These are phyloP conservation scores for Eleginops maclovinus DNA, from an alignment of 2,113 vertebrate genomes.

Conservation along the genomic window DNA sequence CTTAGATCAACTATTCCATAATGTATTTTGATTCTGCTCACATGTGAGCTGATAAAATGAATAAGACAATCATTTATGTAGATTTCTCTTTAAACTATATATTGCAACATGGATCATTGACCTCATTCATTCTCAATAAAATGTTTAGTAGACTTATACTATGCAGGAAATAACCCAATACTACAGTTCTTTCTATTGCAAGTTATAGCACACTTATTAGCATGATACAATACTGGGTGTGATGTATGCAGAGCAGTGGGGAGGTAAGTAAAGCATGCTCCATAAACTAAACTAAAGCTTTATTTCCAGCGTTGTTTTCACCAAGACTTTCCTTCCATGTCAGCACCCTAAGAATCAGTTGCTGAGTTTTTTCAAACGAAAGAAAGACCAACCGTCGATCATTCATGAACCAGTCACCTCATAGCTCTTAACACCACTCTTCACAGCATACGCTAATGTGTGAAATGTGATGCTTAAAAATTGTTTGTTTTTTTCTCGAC, in stretches of 20 bases:
- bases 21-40: conserved; percentile 7
- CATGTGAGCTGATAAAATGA: conserved; percentile 32
- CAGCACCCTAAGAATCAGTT: conserved; percentile 72
- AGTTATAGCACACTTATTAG: conserved; percentile 75
- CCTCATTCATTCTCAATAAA: conserved; percentile 33
- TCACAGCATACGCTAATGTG: conserved; percentile 55
- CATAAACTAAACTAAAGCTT: conserved; percentile 76
- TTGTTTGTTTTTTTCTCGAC: conserved; percentile 38
- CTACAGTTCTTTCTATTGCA: conserved; percentile 66
- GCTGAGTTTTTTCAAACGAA: conserved; percentile 54
- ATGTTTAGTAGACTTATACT: conserved; percentile 55
- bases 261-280: conserved; percentile 74
- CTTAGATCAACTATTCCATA: conserved; percentile 9
- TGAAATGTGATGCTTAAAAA: conserved; percentile 67
- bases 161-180: conserved; percentile 56
- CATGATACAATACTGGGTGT: conserved; percentile 68
- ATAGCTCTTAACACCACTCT: conserved; percentile 45
- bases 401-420: conserved; percentile 43
- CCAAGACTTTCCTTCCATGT: conserved; percentile 51
- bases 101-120: conserved; percentile 34
- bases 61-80: conserved; percentile 14
- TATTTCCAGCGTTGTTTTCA: conserved; percentile 61
- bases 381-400: conserved; percentile 62
- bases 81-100: conserved; percentile 36
- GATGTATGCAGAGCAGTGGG: conserved; percentile 60